Base-by-base conservation (phyloP, 2,888 invertebrate species). In the Temnothorax unifasciatus region DNA sequence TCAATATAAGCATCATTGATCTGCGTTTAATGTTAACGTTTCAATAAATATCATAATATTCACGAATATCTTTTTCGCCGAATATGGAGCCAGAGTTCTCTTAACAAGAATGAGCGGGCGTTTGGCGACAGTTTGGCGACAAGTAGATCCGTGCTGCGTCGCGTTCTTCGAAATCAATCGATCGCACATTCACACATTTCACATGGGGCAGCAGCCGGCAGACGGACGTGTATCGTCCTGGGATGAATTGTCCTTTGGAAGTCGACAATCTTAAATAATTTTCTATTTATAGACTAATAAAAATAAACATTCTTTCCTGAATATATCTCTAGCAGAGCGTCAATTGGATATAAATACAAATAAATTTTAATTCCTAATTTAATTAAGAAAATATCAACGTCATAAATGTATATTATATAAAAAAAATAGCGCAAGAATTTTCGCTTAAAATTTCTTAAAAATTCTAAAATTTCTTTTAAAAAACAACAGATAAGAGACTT, bases 41-140 rank as follows among this genome's bases (percentile, higher is more conserved):
- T 38, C n/a, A 38, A 6, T 59, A 34, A 47, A 18, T 59, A 29
- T 61, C 21, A 21, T 21, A 34, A n/a, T 63, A 41, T 11, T 38
- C 38, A 63, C 6, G 41, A 63, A 63, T 59, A 59, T 34, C 8
- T 59, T 29, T 59, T 61, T 34, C 13, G 0, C 18, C 13, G 1
- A 61, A 8, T 63, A 2, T 64, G 1, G 2, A 21, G 29, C 38
- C 9, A 21, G 15, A 38, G 52, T 50, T 13, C 13, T 3, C 6
- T 47, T 52, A 9, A 21, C 2, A 54, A 71, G 18, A 50, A 25
- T 38, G 3, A 91, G 92, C 90, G 88, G 90, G 89, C 86, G 91
- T 85, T 89, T 87, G 75, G 15, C 75, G 61, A 82, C 0, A n/a
- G 91, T 85, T 89, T 87, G 75, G 15, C 75, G 57, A 82, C 9